A percentile compares a stretch with the other conserved stretches of the same genome.
phyloP scores from a whole-genome alignment of 1,140 invertebrate genomes.

The Bombus huntii region DNA sequence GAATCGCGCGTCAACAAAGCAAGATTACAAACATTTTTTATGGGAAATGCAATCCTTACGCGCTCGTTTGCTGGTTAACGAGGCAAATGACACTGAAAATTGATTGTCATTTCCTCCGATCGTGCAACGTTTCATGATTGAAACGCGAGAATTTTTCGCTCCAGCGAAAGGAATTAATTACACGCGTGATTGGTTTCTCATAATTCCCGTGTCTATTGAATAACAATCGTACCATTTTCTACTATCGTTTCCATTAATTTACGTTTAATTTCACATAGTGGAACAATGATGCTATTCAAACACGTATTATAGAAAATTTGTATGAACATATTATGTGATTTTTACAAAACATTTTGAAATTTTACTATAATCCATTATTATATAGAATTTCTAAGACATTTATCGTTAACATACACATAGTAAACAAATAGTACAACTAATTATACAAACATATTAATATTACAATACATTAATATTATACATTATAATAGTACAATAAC shows the following conservation, averaged over 20 bases:
- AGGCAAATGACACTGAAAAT: slow-evolving; percentile 52
- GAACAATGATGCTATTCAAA: too few species aligned
- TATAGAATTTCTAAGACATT: too few species aligned
- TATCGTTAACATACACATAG: too few species aligned
- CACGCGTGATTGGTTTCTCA: not conserved
- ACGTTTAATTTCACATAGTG: not conserved
- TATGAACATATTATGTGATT: too few species aligned
- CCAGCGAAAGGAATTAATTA: not conserved
- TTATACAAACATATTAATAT: too few species aligned
- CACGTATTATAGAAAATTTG: too few species aligned
- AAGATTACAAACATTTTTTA: slow-evolving; percentile 72
- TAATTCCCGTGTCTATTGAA: not conserved
- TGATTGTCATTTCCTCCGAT: slow-evolving; percentile 41
- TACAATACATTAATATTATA: too few species aligned
- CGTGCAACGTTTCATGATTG: not conserved
- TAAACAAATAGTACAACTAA: too few species aligned
- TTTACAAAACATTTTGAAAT: too few species aligned
- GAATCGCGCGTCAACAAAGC: slow-evolving; percentile 74
- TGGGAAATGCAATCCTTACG: slow-evolving; percentile 18
- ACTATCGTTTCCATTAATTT: not conserved
- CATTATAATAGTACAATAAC: too few species aligned
- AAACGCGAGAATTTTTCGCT: not conserved
- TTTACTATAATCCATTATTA: too few species aligned
- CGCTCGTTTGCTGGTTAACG: slow-evolving; percentile 49
- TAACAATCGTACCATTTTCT: not conserved